phyloP scores from a whole-genome alignment of 1,140 invertebrate genomes.

The Drosophila ambigua region DNA sequence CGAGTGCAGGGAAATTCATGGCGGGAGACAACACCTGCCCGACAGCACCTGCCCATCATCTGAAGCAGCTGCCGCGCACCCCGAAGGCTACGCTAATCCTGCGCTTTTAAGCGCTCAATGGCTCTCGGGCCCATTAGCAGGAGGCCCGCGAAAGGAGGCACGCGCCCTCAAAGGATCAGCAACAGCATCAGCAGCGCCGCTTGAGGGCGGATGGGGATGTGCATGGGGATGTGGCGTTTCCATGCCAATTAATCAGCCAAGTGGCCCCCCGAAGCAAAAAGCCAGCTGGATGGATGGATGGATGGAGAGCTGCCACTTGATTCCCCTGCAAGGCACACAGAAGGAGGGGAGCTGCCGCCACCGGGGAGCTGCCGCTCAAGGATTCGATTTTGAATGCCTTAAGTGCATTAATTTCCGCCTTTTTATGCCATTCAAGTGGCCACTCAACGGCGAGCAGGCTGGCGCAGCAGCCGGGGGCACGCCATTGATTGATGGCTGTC shows the following conservation, averaged over 20 bases:
- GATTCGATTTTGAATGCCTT: slow-evolving; percentile 60
- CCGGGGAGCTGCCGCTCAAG: neutral
- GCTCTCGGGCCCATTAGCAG: slow-evolving; percentile 55
- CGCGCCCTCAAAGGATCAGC: slow-evolving; percentile 37
- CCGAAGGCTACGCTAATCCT: slow-evolving; percentile 52
- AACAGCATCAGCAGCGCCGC: too few relatives aligned
- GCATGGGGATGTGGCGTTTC: neutral
- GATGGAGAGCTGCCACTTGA: slow-evolving; percentile 21
- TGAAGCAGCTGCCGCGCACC: slow-evolving; percentile 13
- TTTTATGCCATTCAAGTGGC: slow-evolving; percentile 71
- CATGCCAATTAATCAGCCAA: slow-evolving; percentile 68
- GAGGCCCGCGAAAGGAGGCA: slow-evolving; percentile 22
- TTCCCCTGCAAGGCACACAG: slow-evolving; percentile 17
- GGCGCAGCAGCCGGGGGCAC: neutral
- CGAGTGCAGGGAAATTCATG: slow-evolving; percentile 33
- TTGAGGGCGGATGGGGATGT: too few relatives aligned
- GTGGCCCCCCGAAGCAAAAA: slow-evolving; percentile 41
- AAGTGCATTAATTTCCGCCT: slow-evolving; percentile 78
- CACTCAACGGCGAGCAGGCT: slow-evolving; percentile 30
- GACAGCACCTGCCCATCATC: neutral
- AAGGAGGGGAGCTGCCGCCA: neutral
- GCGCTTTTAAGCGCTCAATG: slow-evolving; percentile 69
- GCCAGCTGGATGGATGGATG: neutral
- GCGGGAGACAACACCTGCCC: slow-evolving; percentile 16
- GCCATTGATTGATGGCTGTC: slow-evolving; percentile 65